These are phyloP conservation scores for Archilochus colubris DNA, from an alignment of 2,113 vertebrate genomes.

Conservation along the genomic window DNA sequence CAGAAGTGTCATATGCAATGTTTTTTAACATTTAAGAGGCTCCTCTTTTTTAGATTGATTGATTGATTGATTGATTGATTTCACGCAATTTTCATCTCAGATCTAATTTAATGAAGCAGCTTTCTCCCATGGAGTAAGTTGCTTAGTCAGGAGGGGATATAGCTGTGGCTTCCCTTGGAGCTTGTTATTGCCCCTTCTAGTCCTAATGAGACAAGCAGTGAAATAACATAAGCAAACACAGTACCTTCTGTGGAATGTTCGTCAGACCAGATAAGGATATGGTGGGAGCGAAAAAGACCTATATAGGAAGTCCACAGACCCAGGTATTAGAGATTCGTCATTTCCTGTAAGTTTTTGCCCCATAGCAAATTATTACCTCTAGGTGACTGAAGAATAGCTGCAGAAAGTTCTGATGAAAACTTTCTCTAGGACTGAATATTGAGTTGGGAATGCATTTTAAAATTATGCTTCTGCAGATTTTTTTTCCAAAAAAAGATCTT, in stretches of 20 bases:
- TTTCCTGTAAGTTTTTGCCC: not conserved
- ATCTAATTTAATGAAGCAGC: not conserved
- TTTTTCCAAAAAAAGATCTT: not conserved
- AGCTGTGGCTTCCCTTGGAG: not conserved
- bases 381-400: not conserved
- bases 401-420: not conserved
- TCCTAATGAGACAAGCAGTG: not conserved
- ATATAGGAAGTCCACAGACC: not conserved
- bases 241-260: not conserved
- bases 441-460: not conserved
- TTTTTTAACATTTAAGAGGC: too few relatives aligned
- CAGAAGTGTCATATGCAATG: not conserved
- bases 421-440: not conserved
- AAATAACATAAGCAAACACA: not conserved
- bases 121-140: not conserved
- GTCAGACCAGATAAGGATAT: not conserved
- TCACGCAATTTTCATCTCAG: not conserved
- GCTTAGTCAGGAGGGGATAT: not conserved
- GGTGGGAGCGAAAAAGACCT: not conserved
- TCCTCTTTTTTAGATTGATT: not conserved
- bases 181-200: not conserved
- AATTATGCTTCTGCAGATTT: not conserved
- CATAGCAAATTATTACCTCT: not conserved
- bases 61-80: accelerated
- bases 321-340: not conserved